Evolutionary conservation across 2,888 invertebrate genomes (phyloP).

Genomic region (Notodonta ziczac): DNA sequence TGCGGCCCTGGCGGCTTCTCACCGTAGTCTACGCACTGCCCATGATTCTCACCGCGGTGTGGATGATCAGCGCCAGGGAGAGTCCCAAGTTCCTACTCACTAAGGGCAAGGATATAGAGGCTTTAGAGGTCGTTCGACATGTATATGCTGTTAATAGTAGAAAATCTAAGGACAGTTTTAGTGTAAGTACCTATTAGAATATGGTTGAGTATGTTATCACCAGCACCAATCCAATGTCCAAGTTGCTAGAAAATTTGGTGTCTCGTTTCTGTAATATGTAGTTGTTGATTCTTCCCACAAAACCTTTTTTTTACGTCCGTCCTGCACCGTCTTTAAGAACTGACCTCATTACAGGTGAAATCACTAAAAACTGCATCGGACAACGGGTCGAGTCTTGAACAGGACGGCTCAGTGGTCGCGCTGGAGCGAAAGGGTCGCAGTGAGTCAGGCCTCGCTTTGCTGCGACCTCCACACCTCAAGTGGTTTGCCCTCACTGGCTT

Average conservation of each 20-base stretch:
- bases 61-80: constrained; percentile 84
- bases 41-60: constrained; percentile 72
- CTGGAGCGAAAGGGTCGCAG: constrained; percentile 26
- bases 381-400: constrained; percentile 28
- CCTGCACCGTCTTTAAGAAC: no score
- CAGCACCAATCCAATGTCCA: no score
- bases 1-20: constrained; percentile 90
- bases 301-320: background rate
- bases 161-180: constrained; percentile 50
- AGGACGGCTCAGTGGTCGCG: constrained; percentile 34
- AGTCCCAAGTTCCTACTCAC: constrained; percentile 91
- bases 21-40: constrained; percentile 87
- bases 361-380: constrained; percentile 46
- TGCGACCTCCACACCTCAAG: constrained; percentile 68
- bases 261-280: no score
- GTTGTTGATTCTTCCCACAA: no score
- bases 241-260: no score
- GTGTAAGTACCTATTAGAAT: constrained; percentile 48
- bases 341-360: constrained; percentile 52
- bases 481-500: constrained; percentile 69
- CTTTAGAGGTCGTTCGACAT: constrained; percentile 73
- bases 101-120: constrained; percentile 84
- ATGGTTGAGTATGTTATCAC: no score
- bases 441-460: constrained; percentile 48
- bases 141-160: constrained; percentile 66